Base-by-base conservation (phyloP, 2,113 vertebrate genomes). In the Hippocampus abdominalis region DNA sequence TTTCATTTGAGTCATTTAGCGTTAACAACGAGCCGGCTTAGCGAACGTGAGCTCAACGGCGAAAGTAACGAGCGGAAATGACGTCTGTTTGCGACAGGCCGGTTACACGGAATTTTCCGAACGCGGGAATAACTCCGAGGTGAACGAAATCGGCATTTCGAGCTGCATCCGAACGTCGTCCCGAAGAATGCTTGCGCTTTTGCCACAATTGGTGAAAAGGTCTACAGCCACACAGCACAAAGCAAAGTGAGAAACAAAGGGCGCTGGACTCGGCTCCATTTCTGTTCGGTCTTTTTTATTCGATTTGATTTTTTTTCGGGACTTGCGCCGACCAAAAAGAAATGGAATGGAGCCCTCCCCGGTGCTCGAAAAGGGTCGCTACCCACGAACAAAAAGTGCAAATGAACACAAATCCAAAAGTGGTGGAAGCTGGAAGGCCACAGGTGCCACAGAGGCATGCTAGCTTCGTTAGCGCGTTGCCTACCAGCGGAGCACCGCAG, bases 401-500 rank as follows among this genome's bases (percentile, higher is more conserved):
- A 87, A 87, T 81, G 2, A 84, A 86, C 57, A 78, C 69, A 85
- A 88, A 86, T 83, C 32, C 20, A 46, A 87, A 84, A 83, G 65
- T 71, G 42, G 84, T 83, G 85, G 86, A 66, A 39, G 46, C 72
- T 61, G 29, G 1, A 63, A 73, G 72, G 79, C 73, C 66, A 64
- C 69, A 75, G 11, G 11, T 44, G 44, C 51, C 69, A 72, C 82
- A 79, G 85, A 51, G 82, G 77, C 91, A 87, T 86, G 87, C 84
- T 84, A 80, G 68, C 71, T 49, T 49, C 0, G 56, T 82, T 86
- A 88, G 86, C 71, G 36, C 81, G 84, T 79, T 88, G 93, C 96
- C 94, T 96, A 98, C 95, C 96, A 91, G 93, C 91, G 81, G 86
- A 87, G 87, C 91, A 93, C 94, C 90, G 95, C 93, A 98, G 94